Percentiles rank a stretch among this genome's conserved stretches.
These are phyloP conservation scores for Cotesia glomerata DNA, from an alignment of 1,140 invertebrate genomes.

Conservation along the genomic window DNA sequence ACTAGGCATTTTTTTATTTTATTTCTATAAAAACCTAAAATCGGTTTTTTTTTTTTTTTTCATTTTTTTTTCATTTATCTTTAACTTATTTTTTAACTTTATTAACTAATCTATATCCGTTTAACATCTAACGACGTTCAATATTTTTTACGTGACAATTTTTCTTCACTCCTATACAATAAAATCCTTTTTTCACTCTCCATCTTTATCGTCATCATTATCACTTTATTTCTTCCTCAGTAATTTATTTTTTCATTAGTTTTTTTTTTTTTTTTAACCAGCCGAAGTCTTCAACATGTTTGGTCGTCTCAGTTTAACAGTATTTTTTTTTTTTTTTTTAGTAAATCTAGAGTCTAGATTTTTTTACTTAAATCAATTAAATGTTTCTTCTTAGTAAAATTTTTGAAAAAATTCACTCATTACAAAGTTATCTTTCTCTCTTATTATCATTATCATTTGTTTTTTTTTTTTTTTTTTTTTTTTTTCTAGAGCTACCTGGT, in stretches of 20 bases:
- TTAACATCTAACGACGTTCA: conserved; percentile 9
- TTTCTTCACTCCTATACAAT: conserved; percentile 45
- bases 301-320: conserved; percentile 59
- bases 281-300: conserved; percentile 34
- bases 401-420: conserved; percentile 59
- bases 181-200: conserved; percentile 32
- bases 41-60: conserved; percentile 33
- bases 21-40: conserved; percentile 37
- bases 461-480: conserved; percentile 5
- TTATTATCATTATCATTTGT: background rate
- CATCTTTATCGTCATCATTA: background rate
- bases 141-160: conserved; percentile 1
- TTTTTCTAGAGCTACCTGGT: background rate
- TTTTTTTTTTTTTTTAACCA: conserved; percentile 7
- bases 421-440: conserved; percentile 42
- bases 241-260: conserved; percentile 13
- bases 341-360: conserved; percentile 52
- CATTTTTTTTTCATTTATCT: background rate
- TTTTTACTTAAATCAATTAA: background rate
- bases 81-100: conserved; percentile 28
- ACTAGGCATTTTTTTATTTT: conserved; percentile 21
- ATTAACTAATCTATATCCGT: conserved; percentile 20
- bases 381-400: conserved; percentile 53
- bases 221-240: background rate
- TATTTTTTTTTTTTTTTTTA: conserved; percentile 46